phyloP scores from a whole-genome alignment of 1,140 invertebrate genomes.

The Drosophila tani region DNA sequence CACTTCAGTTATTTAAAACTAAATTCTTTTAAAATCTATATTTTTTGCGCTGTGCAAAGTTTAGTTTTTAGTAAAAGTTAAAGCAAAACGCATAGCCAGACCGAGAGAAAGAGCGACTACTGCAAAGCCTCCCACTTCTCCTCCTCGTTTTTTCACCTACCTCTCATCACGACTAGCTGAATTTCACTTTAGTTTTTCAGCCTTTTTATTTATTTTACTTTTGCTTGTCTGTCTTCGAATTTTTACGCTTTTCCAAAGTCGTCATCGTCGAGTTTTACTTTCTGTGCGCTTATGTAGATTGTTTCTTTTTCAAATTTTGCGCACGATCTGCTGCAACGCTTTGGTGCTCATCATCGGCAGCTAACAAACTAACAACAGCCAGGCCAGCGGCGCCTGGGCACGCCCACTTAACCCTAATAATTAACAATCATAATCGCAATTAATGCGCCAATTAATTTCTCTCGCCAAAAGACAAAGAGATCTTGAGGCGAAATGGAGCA shows the following conservation, averaged over 20 bases:
- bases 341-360: constrained; percentile 51
- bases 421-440: constrained; percentile 62
- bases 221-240: constrained; percentile 68
- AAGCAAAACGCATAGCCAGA: constrained; percentile 55
- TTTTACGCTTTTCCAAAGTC: constrained; percentile 81
- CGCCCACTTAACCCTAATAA: constrained; percentile 75
- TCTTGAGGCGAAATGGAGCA: constrained; percentile 17
- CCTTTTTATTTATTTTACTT: constrained; percentile 73
- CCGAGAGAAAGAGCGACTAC: constrained; percentile 33
- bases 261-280: constrained; percentile 71
- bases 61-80: constrained; percentile 77
- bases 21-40: neutral
- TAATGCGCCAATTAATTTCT: constrained; percentile 62
- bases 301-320: constrained; percentile 80
- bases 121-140: constrained; percentile 34
- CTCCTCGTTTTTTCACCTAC: constrained; percentile 32
- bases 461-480: constrained; percentile 19
- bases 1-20: neutral
- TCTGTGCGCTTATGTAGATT: constrained; percentile 56
- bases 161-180: constrained; percentile 45
- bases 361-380: constrained; percentile 29
- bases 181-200: constrained; percentile 79
- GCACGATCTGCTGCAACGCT: constrained; percentile 81
- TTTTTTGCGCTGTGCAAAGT: constrained; percentile 5
- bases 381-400: constrained; percentile 32